Base-by-base conservation (phyloP, 2,113 vertebrate species). In the Eira barbara region DNA sequence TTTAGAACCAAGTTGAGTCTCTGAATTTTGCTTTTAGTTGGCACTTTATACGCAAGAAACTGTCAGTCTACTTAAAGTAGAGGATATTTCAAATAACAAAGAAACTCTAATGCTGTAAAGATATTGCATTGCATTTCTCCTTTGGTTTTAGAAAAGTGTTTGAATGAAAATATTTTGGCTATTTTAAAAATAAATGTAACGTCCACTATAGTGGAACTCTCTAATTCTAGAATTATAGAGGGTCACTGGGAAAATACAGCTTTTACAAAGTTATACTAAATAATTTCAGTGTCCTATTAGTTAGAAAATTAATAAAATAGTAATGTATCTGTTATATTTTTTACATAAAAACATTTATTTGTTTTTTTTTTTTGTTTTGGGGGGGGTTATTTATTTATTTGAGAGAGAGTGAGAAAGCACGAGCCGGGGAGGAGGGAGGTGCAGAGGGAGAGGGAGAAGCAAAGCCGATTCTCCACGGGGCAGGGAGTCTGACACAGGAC, bases 281-380 rank as follows among this genome's bases (percentile, higher is more conserved):
- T 18, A 85, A 47, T 25, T 14, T 80, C 91, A 47, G 18, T 92
- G 23, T n/a, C 73, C 73, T 92, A 9, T 27, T 90, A 73, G 36
- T 95, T 94, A 65, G 91, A 94, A 94, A 89, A 83, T 80, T n/a
- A 94, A 87, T 79, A 74, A 42, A 18, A 91, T 81, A 18, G 0
- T 1, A 13, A 71, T 97, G 81, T n/a, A 69, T 95, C 42, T 94
- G n/a, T 47, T 42, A 9, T 71, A 36, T 9, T 69, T 69, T 69
- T 69, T 69, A 69, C 67, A 69, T n/a, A 69, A 36, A 69, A 69
- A 20, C 34, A 69, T 69, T 69, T 67, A 67, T 67, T 69, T 69
- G n/a, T 67, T 42, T 42, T 42, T 42, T 42, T 42, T 5, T 5
- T 42, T 69, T 69, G n/a, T 69, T 69, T n/a, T 9, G 49, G 49